phyloP scores from a whole-genome alignment of 2,113 vertebrate species.

The Jaculus jaculus region DNA sequence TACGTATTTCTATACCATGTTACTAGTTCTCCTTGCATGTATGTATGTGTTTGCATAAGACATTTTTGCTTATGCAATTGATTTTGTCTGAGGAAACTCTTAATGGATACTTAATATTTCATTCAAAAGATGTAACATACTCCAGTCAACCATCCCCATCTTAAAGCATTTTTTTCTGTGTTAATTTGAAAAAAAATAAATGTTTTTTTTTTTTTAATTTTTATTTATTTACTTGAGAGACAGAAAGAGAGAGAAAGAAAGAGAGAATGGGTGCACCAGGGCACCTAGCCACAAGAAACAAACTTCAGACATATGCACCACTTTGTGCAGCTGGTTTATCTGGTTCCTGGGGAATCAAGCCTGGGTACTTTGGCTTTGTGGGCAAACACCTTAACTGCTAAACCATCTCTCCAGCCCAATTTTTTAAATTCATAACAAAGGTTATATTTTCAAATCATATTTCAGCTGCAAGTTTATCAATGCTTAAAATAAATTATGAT shows the following conservation, averaged over 20 bases:
- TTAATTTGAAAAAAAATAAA: too few species aligned
- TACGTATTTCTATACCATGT: not conserved
- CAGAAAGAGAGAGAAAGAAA: too few species aligned
- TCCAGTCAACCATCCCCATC: not conserved
- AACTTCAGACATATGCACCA: too few species aligned
- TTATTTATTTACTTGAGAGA: too few species aligned
- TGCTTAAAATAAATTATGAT: not conserved
- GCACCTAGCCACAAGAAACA: too few species aligned
- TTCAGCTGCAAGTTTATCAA: not conserved
- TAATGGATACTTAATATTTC: conserved; percentile 39
- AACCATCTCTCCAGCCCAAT: too few species aligned
- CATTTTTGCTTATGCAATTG: not conserved
- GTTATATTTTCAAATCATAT: not conserved
- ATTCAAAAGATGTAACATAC: not conserved
- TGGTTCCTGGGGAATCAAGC: too few species aligned
- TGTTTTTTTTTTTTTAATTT: not conserved
- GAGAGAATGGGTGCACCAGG: too few species aligned
- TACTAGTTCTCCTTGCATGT: not conserved
- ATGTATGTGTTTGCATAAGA: not conserved
- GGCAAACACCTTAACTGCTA: too few species aligned
- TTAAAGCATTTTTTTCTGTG: not conserved
- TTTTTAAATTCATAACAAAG: not conserved
- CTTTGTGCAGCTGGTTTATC: too few species aligned
- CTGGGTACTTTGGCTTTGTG: too few species aligned
- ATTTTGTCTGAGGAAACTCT: not conserved